Conservation (phyloP, 2,888 invertebrate genomes). For the Dynastes grantii region DNA sequence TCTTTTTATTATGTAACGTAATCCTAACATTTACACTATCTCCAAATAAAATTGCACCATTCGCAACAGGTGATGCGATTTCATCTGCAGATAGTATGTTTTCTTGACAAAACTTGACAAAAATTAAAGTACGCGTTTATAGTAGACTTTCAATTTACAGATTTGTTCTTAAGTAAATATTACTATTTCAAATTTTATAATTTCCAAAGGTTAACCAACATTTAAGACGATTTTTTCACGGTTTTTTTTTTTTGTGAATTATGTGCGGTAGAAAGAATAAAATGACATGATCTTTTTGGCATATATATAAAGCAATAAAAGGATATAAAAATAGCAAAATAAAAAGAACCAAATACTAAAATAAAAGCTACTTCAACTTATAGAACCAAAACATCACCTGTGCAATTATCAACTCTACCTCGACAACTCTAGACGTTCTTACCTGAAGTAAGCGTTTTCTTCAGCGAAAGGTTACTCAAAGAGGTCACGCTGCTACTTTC, state of each 20-base stretch:
- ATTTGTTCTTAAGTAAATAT: too few relatives aligned
- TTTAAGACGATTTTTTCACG: too few relatives aligned
- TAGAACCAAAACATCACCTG: constrained; percentile 4
- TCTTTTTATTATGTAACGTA: too few relatives aligned
- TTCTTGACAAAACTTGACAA: too few relatives aligned
- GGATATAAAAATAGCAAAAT: neutral
- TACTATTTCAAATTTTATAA: too few relatives aligned
- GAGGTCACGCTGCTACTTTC: constrained; percentile 97
- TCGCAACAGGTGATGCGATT: too few relatives aligned
- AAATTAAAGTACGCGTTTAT: too few relatives aligned
- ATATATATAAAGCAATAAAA: constrained; percentile 11
- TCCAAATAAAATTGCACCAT: too few relatives aligned
- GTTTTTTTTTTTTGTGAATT: constrained; percentile 4
- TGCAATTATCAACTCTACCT: neutral
- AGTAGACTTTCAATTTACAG: too few relatives aligned
- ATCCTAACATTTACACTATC: too few relatives aligned
- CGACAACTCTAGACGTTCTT: constrained; percentile 60
- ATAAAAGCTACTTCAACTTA: neutral
- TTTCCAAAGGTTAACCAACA: too few relatives aligned
- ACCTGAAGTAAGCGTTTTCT: constrained; percentile 87
- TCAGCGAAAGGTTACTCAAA: constrained; percentile 89
- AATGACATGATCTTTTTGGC: constrained; percentile 11
- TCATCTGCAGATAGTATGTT: too few relatives aligned
- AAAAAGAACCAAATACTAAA: neutral
- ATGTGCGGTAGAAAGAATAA: neutral